Base-by-base conservation (phyloP, 2,113 vertebrate species). In the Vimba vimba region DNA sequence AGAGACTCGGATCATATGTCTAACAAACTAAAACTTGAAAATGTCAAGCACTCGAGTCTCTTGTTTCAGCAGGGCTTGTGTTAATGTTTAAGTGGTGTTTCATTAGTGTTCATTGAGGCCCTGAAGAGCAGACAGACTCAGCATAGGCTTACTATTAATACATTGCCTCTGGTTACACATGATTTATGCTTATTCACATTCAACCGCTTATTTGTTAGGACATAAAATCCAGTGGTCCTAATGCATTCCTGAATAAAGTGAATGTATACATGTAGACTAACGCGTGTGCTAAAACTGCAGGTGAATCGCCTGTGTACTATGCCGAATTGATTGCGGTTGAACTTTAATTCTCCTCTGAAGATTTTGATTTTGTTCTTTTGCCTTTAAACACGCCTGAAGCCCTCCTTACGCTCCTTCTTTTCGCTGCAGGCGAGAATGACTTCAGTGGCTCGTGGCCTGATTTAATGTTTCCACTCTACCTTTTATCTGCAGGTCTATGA, bases 311-410 rank as follows among this genome's bases (percentile, higher is more conserved):
- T 45, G 75, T 71, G 55, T 52, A 27, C 27, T 3, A 4, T 43
- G 62, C 4, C 77, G 71, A 84, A 90, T 79, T 87, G 64, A 91
- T 89, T 52, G 39, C 57, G 86, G 84, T 57, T 83, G 57, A 27
- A 84, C 79, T 78, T 92, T 77, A 87, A 64, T 36, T 86, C 83
- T 87, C 59, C 27, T 86, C 76, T 30, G 66, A 87, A 79, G 9
- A 88, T 76, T 88, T 64, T 69, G 30, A 52, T 85, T 79, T 87
- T 52, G 39, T 55, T 75, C 33, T 43, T 86, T 81, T 88, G 89
- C 90, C 91, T 87, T 89, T 90, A 91, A 93, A 93, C 89, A 87
- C 15, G 93, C 93, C 94, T 90, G 90, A 91, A 93, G 94, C 93
- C 30, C 89, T 94, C 90, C 91, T 94, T 84, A 85, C 92, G 89